phyloP scores from a whole-genome alignment of 1,140 invertebrate species.

The Meteorus sp. region DNA sequence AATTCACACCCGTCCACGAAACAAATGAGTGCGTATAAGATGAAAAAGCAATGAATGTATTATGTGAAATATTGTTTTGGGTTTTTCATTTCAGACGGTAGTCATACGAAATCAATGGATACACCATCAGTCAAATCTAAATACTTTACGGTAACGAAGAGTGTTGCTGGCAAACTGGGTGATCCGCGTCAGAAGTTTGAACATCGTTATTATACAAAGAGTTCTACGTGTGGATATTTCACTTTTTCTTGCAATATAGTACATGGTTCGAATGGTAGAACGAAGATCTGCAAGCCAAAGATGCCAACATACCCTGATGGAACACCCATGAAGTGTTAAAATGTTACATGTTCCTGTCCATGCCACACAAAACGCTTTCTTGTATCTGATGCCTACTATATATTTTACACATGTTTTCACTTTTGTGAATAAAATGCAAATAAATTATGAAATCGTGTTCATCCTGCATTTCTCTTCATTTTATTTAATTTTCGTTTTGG shows the following conservation, averaged over 20 bases:
- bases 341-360: slow-evolving; percentile 6
- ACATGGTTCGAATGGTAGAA: slow-evolving; percentile 72
- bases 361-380: slow-evolving; percentile 14
- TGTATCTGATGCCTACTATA: slow-evolving; percentile 2
- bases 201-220: slow-evolving; percentile 77
- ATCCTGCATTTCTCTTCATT: slow-evolving; percentile 15
- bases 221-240: slow-evolving; percentile 82
- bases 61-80: too few species aligned
- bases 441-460: too few species aligned
- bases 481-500: slow-evolving; percentile 21
- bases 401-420: too few species aligned
- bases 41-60: too few species aligned
- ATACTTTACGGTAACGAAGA: slow-evolving; percentile 71
- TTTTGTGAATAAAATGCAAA: too few species aligned
- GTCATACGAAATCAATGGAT: slow-evolving; percentile 12
- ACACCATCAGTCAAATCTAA: slow-evolving; percentile 36
- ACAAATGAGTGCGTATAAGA: neutral
- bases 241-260: slow-evolving; percentile 81
- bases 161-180: slow-evolving; percentile 71
- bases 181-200: slow-evolving; percentile 59
- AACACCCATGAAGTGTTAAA: slow-evolving; percentile 57
- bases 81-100: slow-evolving; percentile 13
- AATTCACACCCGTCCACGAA: neutral
- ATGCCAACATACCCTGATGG: slow-evolving; percentile 62
- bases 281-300: slow-evolving; percentile 80